Conservation (phyloP, 1,140 invertebrate species). For the Cardiocondyla obscurior region DNA sequence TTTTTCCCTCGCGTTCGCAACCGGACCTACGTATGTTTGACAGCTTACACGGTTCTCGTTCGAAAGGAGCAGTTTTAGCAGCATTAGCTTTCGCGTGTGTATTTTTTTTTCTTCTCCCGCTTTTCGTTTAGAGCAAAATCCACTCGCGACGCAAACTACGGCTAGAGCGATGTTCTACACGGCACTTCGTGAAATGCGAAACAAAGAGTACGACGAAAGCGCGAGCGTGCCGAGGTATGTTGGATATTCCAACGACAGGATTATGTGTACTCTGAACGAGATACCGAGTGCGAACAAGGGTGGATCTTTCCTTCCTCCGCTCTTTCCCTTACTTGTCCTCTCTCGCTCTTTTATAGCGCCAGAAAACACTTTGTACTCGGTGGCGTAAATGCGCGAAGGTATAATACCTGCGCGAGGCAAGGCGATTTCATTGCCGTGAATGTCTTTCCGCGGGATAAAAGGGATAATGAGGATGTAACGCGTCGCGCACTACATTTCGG, state of each 20-base stretch:
- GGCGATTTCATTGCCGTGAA: constrained; percentile 39
- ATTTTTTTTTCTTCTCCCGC: constrained; percentile 27
- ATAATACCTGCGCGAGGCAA: constrained; percentile 29
- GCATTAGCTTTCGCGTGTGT: constrained; percentile 54
- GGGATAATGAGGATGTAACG: constrained; percentile 70
- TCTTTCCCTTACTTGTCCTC: background rate
- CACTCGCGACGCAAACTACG: constrained; percentile 53
- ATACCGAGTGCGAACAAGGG: background rate
- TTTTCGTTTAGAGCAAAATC: constrained; percentile 55
- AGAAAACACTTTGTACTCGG: constrained; percentile 72
- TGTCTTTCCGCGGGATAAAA: constrained; percentile 57
- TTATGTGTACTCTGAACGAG: constrained; percentile 56
- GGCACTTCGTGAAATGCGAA: constrained; percentile 24
- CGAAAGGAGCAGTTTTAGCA: constrained; percentile 50
- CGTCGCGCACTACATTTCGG: constrained; percentile 26
- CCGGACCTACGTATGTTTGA: background rate
- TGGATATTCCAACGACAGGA: constrained; percentile 69
- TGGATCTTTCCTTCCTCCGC: constrained; percentile 51
- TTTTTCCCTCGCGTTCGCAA: background rate
- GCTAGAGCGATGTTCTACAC: background rate
- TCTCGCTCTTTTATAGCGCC: constrained; percentile 64
- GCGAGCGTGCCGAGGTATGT: constrained; percentile 33
- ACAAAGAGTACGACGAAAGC: constrained; percentile 53
- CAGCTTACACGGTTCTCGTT: background rate
- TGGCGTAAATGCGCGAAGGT: constrained; percentile 69